A percentile compares a stretch with the other conserved stretches of the same genome.
These are phyloP conservation scores for Malurus elegans DNA, from an alignment of 2,113 vertebrate species.

Conservation along the genomic window DNA sequence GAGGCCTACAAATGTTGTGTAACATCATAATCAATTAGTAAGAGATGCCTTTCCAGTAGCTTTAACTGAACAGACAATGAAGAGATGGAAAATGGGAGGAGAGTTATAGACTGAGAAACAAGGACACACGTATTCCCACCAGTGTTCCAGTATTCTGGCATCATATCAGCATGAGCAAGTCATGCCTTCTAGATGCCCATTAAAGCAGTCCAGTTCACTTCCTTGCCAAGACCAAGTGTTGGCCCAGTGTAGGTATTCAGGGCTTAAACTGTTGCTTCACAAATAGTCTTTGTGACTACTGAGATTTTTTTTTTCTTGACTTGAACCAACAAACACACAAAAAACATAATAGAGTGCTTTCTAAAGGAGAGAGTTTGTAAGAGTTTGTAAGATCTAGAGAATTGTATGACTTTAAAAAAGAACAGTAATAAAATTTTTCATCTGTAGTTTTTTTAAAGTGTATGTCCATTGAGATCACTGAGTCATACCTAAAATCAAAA, in stretches of 20 bases:
- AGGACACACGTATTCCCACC: neutral
- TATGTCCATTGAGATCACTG: neutral
- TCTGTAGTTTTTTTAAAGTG: neutral
- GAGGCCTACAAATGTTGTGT: neutral
- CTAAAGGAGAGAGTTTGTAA: neutral
- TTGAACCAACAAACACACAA: neutral
- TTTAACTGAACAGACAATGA: slow-evolving; percentile 2
- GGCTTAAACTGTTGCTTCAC: neutral
- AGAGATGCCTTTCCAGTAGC: neutral
- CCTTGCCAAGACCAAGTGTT: neutral
- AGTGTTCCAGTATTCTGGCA: neutral
- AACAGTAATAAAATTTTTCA: neutral
- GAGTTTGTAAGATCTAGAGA: neutral
- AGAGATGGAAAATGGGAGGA: neutral
- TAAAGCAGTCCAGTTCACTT: neutral
- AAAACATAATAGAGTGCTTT: neutral
- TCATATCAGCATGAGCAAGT: neutral
- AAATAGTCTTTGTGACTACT: neutral
- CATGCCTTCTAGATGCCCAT: neutral
- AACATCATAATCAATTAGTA: slow-evolving; percentile 2
- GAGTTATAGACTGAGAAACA: slow-evolving; percentile 9
- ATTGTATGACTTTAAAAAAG: neutral
- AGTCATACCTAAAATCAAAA: neutral
- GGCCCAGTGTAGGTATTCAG: neutral
- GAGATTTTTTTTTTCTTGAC: neutral